Percentiles rank a stretch among this genome's conserved stretches.
phyloP scores from a whole-genome alignment of 2,113 vertebrate species.

The Macquaria ambigua region DNA sequence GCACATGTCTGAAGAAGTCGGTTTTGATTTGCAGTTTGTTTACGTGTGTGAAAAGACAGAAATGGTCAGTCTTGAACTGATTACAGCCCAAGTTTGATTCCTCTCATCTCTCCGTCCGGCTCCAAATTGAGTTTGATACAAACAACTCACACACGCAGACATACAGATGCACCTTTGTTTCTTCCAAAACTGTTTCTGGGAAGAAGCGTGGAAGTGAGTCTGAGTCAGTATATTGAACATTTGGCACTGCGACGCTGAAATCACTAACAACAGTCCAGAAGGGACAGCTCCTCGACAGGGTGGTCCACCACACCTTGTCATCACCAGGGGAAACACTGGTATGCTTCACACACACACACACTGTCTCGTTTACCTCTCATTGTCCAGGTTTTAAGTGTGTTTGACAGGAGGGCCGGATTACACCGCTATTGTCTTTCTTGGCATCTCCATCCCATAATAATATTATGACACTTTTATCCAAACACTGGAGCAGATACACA shows the following conservation, averaged over 20 bases:
- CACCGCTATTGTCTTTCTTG: conserved; percentile 49
- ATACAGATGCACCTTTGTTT: conserved; percentile 13
- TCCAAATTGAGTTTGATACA: conserved; percentile 33
- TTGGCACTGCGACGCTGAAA: background rate
- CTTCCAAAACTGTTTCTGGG: conserved; percentile 39
- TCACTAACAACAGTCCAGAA: conserved; percentile 33
- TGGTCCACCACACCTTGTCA: conserved; percentile 53
- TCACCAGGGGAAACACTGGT: background rate
- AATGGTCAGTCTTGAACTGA: conserved; percentile 31
- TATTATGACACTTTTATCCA: conserved; percentile 61
- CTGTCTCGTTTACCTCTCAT: conserved; percentile 21
- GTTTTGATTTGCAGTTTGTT: conserved; percentile 3
- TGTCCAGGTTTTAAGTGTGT: conserved; percentile 54
- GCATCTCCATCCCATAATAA: conserved; percentile 61
- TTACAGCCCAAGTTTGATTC: conserved; percentile 13
- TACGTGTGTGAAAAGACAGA: background rate
- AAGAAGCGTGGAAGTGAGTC: conserved; percentile 26
- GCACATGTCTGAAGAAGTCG: background rate
- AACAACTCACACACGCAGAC: background rate
- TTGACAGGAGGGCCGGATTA: conserved; percentile 62
- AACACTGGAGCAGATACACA: conserved; percentile 29
- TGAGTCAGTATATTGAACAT: conserved; percentile 9
- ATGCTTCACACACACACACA: conserved; percentile 9
- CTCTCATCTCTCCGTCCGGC: conserved; percentile 15
- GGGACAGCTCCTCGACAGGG: conserved; percentile 1